Conservation (phyloP, 2,113 vertebrate species). For the Corythoichthys haematopterus region DNA sequence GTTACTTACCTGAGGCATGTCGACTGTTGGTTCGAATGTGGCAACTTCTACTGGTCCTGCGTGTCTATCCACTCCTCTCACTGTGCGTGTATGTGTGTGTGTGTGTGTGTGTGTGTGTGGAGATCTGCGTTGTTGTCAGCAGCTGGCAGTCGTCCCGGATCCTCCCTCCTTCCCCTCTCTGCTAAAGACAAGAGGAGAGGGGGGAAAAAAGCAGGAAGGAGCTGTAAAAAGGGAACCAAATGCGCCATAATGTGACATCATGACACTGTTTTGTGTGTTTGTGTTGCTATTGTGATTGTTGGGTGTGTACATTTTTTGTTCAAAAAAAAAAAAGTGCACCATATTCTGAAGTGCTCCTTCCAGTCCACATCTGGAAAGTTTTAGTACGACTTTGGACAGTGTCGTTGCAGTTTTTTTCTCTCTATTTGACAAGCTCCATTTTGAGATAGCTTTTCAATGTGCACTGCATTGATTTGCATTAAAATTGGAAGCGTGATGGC, state of each 20-base stretch:
- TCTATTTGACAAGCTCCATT: neutral
- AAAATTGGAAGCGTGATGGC: neutral
- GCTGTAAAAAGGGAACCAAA: conserved; percentile 12
- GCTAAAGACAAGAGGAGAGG: conserved; percentile 8
- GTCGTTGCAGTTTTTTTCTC: conserved; percentile 12
- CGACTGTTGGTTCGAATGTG: conserved; percentile 15
- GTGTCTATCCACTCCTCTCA: conserved; percentile 31
- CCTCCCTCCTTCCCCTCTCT: conserved; percentile 51
- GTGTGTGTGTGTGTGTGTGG: neutral
- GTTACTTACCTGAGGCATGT: conserved; percentile 67
- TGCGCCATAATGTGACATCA: neutral
- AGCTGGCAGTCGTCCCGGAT: conserved; percentile 63
- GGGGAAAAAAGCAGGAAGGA: conserved; percentile 27
- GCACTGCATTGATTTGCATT: neutral
- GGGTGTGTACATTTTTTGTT: neutral
- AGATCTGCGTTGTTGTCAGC: conserved; percentile 48
- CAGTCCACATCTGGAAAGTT: conserved; percentile 64
- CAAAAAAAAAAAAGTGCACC: neutral
- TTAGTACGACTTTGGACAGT: conserved; percentile 42
- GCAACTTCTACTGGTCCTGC: conserved; percentile 34
- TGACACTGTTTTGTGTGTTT: neutral
- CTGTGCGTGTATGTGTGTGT: conserved; percentile 42
- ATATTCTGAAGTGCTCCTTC: neutral
- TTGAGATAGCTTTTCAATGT: conserved; percentile 12
- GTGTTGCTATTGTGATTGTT: neutral